Evolutionary conservation across 1,140 invertebrate species (phyloP), one percentile per base, ranked within the genome.

Genomic region (Drosophila pseudoobscura): DNA sequence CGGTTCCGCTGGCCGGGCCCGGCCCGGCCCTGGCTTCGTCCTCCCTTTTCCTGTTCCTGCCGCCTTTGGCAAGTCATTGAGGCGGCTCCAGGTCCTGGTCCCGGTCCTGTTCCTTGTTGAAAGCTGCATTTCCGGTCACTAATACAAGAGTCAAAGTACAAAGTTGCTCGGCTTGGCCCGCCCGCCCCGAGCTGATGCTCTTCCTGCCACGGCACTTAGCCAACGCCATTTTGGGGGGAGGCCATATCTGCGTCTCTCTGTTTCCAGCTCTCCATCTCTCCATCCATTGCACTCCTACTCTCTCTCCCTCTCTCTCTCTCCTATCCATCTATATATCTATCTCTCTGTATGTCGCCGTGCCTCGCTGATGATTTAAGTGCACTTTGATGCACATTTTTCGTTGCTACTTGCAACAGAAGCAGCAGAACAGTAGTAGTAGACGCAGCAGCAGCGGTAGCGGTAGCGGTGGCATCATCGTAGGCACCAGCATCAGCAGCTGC

Each of bases 341-440:
- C 43, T 59, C 47, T 84, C 62, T 76, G 80, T 85, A 70, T 87
- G 82, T 87, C 82, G 75, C 83, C 82, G 83, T 87, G 83, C 82
- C 75, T 87, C 78, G 78, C 83, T 87, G 83, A 87, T 88, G 83
- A 87, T 87, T 88, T 87, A 87, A 87, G 83, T 87, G 83, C 83
- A 87, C 83, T 87, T 87, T 87, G 82, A 87, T 87, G 82, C 82
- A 87, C 78, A 87, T 87, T 87, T 87, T 85, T 85, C 82, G 82
- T 87, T 78, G 78, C 71, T 80, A 76, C 80, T 66, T 75, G 70
- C 71, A 74, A 65, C 71, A 65, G 71, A 45, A 72, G 75, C 59
- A 77, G 50, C 46, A 49, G 64, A 17, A 17, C 52, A 58, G 58
- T 44, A 35, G 20, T 20, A 20, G 20, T 20, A 20, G 20, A 17